These are phyloP conservation scores for Cosmorhoe ocellata DNA, from an alignment of 2,888 invertebrate species.

Conservation along the genomic window DNA sequence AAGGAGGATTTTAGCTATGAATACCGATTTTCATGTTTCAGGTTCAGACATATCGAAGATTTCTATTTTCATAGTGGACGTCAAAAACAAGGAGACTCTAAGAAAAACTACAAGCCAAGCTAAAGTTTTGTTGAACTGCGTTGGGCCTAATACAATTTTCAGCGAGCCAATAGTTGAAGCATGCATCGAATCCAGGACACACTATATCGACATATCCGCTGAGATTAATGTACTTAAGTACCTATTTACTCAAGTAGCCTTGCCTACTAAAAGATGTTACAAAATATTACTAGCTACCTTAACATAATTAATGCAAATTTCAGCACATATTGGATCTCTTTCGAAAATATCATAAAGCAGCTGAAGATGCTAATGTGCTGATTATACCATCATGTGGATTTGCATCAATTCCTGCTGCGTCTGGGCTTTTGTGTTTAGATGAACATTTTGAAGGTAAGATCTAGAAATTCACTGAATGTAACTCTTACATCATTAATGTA, in stretches of 20 bases:
- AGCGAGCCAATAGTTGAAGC: slow-evolving; percentile 53
- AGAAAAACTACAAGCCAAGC: slow-evolving; percentile 38
- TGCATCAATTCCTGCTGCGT: slow-evolving; percentile 44
- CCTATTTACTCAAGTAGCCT: too few relatives aligned
- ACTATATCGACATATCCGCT: slow-evolving; percentile 62
- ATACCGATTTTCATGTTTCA: slow-evolving; percentile 24
- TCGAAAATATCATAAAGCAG: slow-evolving; percentile 43
- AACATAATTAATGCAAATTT: slow-evolving; percentile 20
- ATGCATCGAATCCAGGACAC: slow-evolving; percentile 54
- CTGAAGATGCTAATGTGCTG: slow-evolving; percentile 50
- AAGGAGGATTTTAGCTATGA: not conserved
- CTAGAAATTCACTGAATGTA: not conserved
- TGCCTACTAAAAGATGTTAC: not conserved
- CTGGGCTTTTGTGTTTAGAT: slow-evolving; percentile 51
- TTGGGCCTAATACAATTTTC: slow-evolving; percentile 50
- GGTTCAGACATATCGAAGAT: slow-evolving; percentile 42
- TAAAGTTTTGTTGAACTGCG: slow-evolving; percentile 54
- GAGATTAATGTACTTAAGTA: slow-evolving; percentile 60
- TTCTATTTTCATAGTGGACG: slow-evolving; percentile 43
- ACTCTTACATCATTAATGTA: too few relatives aligned
- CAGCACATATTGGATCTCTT: slow-evolving; percentile 55
- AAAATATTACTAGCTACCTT: not conserved
- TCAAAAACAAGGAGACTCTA: slow-evolving; percentile 42
- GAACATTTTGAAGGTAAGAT: slow-evolving; percentile 52
- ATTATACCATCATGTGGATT: slow-evolving; percentile 59